A percentile compares a stretch with the other conserved stretches of the same genome.
phyloP scores from a whole-genome alignment of 1,140 invertebrate species.

The Matsumurasca onukii region DNA sequence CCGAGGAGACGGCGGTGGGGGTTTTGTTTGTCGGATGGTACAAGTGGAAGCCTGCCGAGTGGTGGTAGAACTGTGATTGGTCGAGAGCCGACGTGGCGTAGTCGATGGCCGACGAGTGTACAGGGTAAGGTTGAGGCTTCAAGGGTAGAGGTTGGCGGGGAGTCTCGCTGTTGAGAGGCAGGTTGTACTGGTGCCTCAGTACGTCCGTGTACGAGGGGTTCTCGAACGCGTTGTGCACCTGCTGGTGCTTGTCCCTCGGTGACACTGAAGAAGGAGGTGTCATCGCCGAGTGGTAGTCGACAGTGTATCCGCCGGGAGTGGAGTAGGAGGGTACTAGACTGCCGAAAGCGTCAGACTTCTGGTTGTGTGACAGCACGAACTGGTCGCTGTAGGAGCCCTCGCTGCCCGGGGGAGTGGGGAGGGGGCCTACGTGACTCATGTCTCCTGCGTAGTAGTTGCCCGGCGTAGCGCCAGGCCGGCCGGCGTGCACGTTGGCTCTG shows the following conservation, averaged over 20 bases:
- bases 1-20: constrained; percentile 54
- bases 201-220: constrained; percentile 50
- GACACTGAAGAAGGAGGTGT: constrained; percentile 94
- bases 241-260: constrained; percentile 81
- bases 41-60: constrained; percentile 75
- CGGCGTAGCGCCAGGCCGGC: constrained; percentile 51
- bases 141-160: constrained; percentile 75
- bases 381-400: constrained; percentile 69
- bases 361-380: constrained; percentile 62
- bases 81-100: constrained; percentile 58
- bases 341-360: constrained; percentile 57
- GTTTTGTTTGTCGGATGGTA: constrained; percentile 77
- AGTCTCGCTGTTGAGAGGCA: constrained; percentile 47
- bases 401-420: constrained; percentile 84
- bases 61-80: constrained; percentile 83
- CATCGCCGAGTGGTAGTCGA: constrained; percentile 89
- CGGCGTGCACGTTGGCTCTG: constrained; percentile 80
- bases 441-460: constrained; percentile 45
- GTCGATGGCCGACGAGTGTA: constrained; percentile 58
- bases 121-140: constrained; percentile 83
- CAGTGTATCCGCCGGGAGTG: constrained; percentile 60
- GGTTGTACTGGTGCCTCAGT: constrained; percentile 58
- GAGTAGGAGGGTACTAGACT: constrained; percentile 60
- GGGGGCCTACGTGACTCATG: constrained; percentile 59
- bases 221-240: constrained; percentile 51